These are phyloP conservation scores for Tetramorium parvispinum DNA, from an alignment of 1,140 invertebrate genomes.

Conservation along the genomic window DNA sequence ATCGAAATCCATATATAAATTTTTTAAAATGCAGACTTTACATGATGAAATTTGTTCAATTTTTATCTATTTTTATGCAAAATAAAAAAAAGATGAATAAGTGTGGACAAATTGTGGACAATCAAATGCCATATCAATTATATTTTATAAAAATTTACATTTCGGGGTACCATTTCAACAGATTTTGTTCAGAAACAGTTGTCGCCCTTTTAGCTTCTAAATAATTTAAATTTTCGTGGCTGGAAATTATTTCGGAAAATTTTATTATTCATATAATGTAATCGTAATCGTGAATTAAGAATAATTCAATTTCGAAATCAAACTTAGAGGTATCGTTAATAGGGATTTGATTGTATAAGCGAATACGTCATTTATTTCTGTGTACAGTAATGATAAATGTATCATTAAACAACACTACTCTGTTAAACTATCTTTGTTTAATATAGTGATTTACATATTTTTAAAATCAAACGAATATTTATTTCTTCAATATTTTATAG, in stretches of 20 bases:
- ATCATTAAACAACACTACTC: no score
- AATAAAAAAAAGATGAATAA: no score
- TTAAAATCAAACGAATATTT: neutral
- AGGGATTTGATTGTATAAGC: neutral
- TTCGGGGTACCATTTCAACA: no score
- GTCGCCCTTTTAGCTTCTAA: conserved; percentile 2
- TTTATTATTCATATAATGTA: neutral
- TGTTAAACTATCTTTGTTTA: neutral
- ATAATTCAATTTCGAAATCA: neutral
- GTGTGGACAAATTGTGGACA: no score
- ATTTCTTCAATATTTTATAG: neutral
- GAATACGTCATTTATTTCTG: neutral
- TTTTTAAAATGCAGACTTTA: no score
- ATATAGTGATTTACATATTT: neutral
- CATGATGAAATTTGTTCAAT: no score
- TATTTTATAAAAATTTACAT: no score
- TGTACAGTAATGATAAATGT: neutral
- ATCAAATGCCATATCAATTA: no score
- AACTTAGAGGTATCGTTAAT: neutral
- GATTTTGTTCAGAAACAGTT: neutral
- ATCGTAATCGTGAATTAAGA: neutral
- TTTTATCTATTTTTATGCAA: no score
- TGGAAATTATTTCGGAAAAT: neutral
- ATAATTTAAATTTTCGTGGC: neutral
- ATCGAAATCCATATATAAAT: no score